Evolutionary conservation across 2,888 invertebrate species (phyloP), one percentile per base, ranked within the genome.

Genomic region (Amblyteles armatorius): DNA sequence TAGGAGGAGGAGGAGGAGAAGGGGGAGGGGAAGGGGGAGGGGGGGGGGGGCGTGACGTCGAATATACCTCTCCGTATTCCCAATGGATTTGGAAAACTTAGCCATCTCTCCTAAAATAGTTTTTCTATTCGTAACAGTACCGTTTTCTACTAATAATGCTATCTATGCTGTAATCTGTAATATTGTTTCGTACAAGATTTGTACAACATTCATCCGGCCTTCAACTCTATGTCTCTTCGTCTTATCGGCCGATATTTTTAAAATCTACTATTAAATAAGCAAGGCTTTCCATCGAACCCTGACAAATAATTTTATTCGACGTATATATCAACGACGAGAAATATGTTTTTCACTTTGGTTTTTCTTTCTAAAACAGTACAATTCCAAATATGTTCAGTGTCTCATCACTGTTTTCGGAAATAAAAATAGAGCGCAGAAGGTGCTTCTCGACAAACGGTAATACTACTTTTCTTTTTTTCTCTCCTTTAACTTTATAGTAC

Each of bases 151-250:
- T 57, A 33, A 63, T 80, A 44, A 44, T 33, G 60, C 44, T 80
- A 80, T 68, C 80, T 84, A 85, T 48, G 68, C 74, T 77, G 48
- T 83, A 67, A 44, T 73, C 9, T 67, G 55, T 80, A 80, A 82
- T 85, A 85, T 82, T 82, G 76, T 82, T 85, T 80, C 85, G 85
- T 85, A 82, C 85, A 85, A 76, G 50, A 82, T 85, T 85, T 85
- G 79, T 85, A 85, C 85, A 85, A 85, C 82, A 85, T 77, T 80
- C 79, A 85, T 82, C 79, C 79, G 73, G 76, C 85, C 77, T 82
- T 79, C 67, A 57, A 44, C 67, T 67, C 48, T 78, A 9, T 57
- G 19, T 80, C 72, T 73, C 72, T 2, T 40, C 9, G 40, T 40
- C 9, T 72, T 48, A 22, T 72, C 55, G 65, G 72, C 76, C 63